Evolutionary conservation across 2,797 vertebrate genomes (phyloP).

Genomic region (Sandelia bainsii): DNA sequence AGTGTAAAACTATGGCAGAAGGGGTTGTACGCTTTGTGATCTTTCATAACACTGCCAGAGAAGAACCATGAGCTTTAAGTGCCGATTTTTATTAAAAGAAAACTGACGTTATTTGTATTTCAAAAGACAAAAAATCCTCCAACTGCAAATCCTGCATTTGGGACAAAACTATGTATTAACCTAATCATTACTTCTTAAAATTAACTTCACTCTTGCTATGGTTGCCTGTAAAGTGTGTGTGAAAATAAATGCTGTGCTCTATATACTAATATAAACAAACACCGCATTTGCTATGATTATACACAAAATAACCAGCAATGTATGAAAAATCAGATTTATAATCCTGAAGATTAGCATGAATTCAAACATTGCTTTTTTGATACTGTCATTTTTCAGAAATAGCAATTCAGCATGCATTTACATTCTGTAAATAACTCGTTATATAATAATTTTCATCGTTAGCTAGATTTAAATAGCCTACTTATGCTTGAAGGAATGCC

Average conservation of each 20-base stretch:
- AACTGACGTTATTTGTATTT: conserved; percentile 13
- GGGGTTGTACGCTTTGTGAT: conserved; percentile 30
- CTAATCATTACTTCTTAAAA: no score
- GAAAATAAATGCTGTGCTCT: neutral
- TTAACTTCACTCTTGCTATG: neutral
- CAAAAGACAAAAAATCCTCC: conserved; percentile 12
- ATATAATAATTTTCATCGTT: neutral
- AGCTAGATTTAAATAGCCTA: neutral
- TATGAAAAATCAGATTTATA: neutral
- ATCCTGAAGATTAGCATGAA: neutral
- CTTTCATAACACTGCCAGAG: conserved; percentile 19
- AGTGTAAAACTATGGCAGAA: conserved; percentile 34
- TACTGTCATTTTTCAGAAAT: neutral
- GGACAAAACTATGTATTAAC: conserved; percentile 3
- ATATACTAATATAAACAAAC: no score
- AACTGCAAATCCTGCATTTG: neutral
- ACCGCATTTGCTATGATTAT: neutral
- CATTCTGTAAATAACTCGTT: neutral
- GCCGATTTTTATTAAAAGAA: neutral
- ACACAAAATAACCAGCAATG: neutral
- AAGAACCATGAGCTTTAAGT: conserved; percentile 48
- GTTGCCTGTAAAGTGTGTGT: neutral
- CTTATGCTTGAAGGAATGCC: neutral
- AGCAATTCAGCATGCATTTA: neutral
- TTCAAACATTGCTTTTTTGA: neutral